Base-by-base conservation (phyloP, 2,888 invertebrate species). In the Drosophila lacicola region DNA sequence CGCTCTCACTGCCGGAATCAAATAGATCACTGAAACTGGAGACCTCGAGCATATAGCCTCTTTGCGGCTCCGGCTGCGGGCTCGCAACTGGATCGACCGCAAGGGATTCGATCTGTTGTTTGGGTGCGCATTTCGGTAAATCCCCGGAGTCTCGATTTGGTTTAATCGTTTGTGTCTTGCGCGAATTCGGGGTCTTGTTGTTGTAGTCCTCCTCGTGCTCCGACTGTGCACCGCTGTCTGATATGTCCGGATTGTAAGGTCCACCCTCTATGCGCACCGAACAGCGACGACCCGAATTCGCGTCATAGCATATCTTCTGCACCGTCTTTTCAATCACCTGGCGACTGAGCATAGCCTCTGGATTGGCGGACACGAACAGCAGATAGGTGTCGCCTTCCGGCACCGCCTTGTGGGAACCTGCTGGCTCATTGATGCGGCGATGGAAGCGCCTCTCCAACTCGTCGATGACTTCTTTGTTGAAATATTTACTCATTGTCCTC, bases 401-500 rank as follows among this genome's bases (percentile, higher is more conserved):
- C 21, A 36, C 3, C 2, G 10, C 0, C 1, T 6, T 2, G 14
- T 14, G 1, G 8, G 0, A 6, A 5, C 11, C 13, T 1, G 14
- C 9, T 1, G 1, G 4, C 0, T 14, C 0, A 0, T 5, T 4
- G 10, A 9, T 1, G 11, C 9, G 4, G 1, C 1, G 37, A 2
- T 17, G 9, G 6, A 6, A 36, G 11, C n/a, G 10, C 21, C 4
- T 25, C 29, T 47, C 50, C 25, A 56, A 17, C 2, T 17, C 17
- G 1, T 3, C 13, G 17, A 56, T 13, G 2, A 56, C 17, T 5
- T 17, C 13, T 0, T 29, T 8, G 6, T 50, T 49, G 10, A 56
- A 49, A n/a, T 49, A 13, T n/a, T 56, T 56, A 37, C 50, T 39
- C 56, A 56, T 49, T 3, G 13, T 44, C 3, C 21, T 13, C 37